phyloP scores from a whole-genome alignment of 2,113 vertebrate species.

The Etheostoma spectabile region DNA sequence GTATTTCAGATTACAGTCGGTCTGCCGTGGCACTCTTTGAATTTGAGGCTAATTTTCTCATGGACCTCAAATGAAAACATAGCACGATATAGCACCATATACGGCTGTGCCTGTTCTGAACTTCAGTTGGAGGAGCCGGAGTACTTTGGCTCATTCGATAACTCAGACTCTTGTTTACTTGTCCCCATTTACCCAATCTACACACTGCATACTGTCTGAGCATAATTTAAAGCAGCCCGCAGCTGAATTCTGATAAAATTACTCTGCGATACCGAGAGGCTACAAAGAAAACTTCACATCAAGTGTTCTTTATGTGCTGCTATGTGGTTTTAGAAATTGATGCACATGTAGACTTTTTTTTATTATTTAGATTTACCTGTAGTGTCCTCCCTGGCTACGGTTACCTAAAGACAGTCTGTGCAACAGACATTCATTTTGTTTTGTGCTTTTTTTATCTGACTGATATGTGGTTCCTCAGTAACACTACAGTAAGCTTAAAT shows the following conservation, averaged over 20 bases:
- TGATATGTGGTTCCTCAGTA: neutral
- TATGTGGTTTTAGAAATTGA: neutral
- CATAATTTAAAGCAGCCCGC: constrained; percentile 32
- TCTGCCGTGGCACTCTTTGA: neutral
- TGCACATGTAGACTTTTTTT: neutral
- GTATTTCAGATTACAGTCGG: constrained; percentile 9
- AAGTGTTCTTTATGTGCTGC: constrained; percentile 7
- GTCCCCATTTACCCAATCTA: constrained; percentile 1
- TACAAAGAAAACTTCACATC: neutral
- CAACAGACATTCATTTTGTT: neutral
- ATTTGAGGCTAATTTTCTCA: constrained; percentile 4
- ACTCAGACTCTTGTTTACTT: constrained; percentile 26
- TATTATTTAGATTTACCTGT: neutral
- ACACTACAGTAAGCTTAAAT: neutral
- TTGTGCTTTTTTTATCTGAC: neutral
- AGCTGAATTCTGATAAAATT: constrained; percentile 18
- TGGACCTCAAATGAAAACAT: neutral
- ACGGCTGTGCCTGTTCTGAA: neutral
- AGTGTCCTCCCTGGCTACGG: neutral
- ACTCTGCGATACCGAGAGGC: neutral
- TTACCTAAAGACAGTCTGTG: too few species aligned
- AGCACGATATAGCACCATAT: neutral
- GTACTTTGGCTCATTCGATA: constrained; percentile 21
- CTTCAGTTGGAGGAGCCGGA: neutral
- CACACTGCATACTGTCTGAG: constrained; percentile 3